Evolutionary conservation across 2,797 vertebrate species (phyloP).

Genomic region (Lepilemur septentrionalis): DNA sequence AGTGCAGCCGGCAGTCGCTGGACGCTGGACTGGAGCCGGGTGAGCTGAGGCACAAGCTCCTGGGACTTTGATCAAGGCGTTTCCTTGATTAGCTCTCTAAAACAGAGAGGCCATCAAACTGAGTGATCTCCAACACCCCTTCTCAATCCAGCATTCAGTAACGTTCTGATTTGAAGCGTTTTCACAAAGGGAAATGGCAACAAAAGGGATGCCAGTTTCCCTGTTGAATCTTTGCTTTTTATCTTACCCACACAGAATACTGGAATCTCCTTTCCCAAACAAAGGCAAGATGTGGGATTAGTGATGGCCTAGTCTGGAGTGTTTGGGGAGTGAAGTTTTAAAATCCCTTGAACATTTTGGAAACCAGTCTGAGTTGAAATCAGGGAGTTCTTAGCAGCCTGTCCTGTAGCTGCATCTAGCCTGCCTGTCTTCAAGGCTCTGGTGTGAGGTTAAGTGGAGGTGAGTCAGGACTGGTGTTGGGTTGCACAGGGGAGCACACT

Average conservation of each 20-base stretch:
- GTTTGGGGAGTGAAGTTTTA: background rate
- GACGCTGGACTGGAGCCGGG: background rate
- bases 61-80: background rate
- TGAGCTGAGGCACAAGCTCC: background rate
- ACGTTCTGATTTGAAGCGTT: background rate
- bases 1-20: background rate
- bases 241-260: background rate
- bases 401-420: background rate
- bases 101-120: background rate
- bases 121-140: background rate
- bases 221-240: background rate
- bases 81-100: background rate
- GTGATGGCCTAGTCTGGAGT: background rate
- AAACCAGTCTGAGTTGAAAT: background rate
- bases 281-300: background rate
- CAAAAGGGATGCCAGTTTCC: background rate
- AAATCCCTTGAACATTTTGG: background rate
- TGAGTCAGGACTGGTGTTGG: background rate
- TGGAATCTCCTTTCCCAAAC: background rate
- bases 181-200: conserved; percentile 26
- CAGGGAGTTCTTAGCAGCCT: background rate
- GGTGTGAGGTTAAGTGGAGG: background rate
- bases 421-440: background rate
- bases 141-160: background rate
- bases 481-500: background rate